Evolutionary conservation across 2,797 vertebrate species (phyloP).

Genomic region (Oryzias dopingdopingensis): DNA sequence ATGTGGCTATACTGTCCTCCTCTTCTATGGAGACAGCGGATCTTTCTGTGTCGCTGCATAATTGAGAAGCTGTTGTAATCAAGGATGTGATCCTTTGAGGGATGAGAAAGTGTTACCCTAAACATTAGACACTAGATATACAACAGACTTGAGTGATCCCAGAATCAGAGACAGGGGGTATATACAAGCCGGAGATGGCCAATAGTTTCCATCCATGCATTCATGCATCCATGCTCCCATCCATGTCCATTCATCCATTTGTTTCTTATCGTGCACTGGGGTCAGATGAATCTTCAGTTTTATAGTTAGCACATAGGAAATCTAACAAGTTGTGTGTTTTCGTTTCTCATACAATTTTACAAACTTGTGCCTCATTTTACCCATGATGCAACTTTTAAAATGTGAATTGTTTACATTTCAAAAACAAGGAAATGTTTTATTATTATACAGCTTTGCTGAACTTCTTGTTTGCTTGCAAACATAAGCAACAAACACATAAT

Average conservation of each 20-base stretch:
- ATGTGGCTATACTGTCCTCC: constrained; percentile 53
- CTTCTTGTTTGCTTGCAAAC: constrained; percentile 44
- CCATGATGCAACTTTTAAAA: constrained; percentile 25
- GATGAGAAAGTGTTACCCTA: constrained; percentile 72
- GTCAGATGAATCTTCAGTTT: too few relatives aligned
- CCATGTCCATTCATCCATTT: constrained; percentile 8
- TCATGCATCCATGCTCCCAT: constrained; percentile 6
- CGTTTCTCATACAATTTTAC: too few relatives aligned
- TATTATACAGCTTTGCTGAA: constrained; percentile 39
- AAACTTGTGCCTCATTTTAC: too few relatives aligned
- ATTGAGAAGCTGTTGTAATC: constrained; percentile 72
- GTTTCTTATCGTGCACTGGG: too few relatives aligned
- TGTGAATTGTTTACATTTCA: constrained; percentile 24
- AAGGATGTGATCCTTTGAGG: constrained; percentile 63
- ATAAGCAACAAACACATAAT: constrained; percentile 36
- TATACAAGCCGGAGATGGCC: constrained; percentile 22
- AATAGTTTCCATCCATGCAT: constrained; percentile 8
- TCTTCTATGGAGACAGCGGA: constrained; percentile 58
- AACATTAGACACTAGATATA: constrained; percentile 42
- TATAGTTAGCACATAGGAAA: too few relatives aligned
- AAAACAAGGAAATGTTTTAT: constrained; percentile 23
- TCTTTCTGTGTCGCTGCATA: constrained; percentile 71
- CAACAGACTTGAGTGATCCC: constrained; percentile 28
- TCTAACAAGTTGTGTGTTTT: too few relatives aligned
- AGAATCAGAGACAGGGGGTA: constrained; percentile 30